phyloP scores from a whole-genome alignment of 2,888 invertebrate species.

The Pyrrhosoma nymphula region DNA sequence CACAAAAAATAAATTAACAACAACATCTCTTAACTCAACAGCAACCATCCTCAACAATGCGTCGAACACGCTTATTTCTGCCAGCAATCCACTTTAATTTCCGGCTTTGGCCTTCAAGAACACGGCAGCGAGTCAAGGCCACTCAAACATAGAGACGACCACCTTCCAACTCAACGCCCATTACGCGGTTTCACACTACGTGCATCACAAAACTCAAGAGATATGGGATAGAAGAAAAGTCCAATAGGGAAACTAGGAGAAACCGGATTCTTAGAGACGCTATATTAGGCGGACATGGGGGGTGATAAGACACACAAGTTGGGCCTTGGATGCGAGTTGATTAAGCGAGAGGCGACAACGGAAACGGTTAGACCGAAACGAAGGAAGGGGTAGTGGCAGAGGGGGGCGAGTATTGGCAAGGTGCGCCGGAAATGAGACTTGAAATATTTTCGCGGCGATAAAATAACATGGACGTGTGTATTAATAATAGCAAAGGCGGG shows the following conservation, averaged over 20 bases:
- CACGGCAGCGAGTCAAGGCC: no score
- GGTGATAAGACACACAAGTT: not conserved
- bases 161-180: not conserved
- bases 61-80: no score
- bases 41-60: no score
- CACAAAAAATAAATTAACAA: no score
- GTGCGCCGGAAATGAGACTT: slow-evolving; percentile 43
- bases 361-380: not conserved
- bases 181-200: no score
- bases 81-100: no score
- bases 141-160: not conserved
- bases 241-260: not conserved
- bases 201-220: no score
- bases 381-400: not conserved
- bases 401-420: slow-evolving; percentile 26
- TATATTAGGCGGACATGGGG: not conserved
- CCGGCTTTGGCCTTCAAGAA: no score
- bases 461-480: slow-evolving; percentile 48
- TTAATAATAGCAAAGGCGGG: slow-evolving; percentile 33
- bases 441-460: slow-evolving; percentile 46
- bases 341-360: not conserved
- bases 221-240: no score
- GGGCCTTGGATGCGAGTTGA: not conserved
- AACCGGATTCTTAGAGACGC: not conserved
- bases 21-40: no score